Evolutionary conservation across 2,113 vertebrate genomes (phyloP), one percentile per base, ranked within the genome.

Genomic region (Galemys pyrenaicus): DNA sequence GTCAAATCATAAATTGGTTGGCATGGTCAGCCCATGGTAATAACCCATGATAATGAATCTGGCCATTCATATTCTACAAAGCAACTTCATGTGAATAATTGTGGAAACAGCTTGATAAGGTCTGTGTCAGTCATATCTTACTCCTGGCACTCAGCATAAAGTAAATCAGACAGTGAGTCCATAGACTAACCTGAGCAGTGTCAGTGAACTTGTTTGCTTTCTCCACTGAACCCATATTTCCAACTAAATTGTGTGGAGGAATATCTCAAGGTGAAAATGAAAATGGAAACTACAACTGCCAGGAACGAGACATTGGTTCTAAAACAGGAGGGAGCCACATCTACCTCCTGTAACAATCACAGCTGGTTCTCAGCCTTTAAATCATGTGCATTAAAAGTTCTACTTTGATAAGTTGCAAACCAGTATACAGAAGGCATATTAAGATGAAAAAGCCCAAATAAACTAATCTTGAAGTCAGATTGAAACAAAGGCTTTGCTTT

Each of bases 361-460:
- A 6, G 28, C 46, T 46, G 35, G 39, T 35, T 60, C 39, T 78
- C 13, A 19, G 10, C 15, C n/a, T 44, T 90, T 46, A 22, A 4
- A 62, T n/a, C 5, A 54, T 3, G 2, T 5, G 5, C 54, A 28
- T 19, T 60, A 39, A 68, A 78, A 82, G 56, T 78, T 93, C 87
- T 49, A 49, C 22, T 85, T 67, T 60, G 81, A n/a, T 68, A 17
- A 74, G 16, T 41, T 82, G 37, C 17, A 49, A 73, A 70, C 30
- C 60, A 22, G 35, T 85, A 20, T 37, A 58, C 1, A 77, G 58
- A 92, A 56, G 39, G 49, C 2, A 0, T 54, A 20, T 56, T 22
- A 35, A 87, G n/a, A 83, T 9, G n/a, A 84, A 88, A 20, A 75
- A 39, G 35, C 12, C 15, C 65, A 88, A 81, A 90, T 92, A 77